Percentiles rank a stretch among this genome's conserved stretches.
phyloP scores from a whole-genome alignment of 2,888 invertebrate genomes.

The Nymphalis polychloros region DNA sequence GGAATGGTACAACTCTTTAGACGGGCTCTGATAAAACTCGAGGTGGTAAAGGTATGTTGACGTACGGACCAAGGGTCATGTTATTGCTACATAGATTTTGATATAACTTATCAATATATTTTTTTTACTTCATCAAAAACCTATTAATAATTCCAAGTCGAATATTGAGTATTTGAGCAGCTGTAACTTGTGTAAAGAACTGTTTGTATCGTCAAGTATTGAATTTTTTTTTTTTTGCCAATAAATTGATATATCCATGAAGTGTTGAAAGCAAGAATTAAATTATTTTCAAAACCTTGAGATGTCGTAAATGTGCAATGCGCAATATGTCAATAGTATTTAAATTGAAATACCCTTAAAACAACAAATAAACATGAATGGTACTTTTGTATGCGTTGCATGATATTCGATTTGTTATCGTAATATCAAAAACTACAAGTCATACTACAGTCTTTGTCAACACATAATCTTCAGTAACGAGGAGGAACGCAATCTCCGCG shows the following conservation, averaged over 20 bases:
- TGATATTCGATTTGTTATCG: background rate
- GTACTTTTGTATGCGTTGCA: conserved; percentile 2
- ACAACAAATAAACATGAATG: background rate
- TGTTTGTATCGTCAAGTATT: too few species aligned
- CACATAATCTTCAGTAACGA: conserved; percentile 12
- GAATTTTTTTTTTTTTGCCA: too few species aligned
- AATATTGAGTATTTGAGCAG: too few species aligned
- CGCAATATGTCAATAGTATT: background rate
- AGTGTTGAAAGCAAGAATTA: too few species aligned
- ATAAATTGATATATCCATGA: too few species aligned
- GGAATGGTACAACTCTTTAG: conserved; percentile 28
- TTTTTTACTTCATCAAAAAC: too few species aligned
- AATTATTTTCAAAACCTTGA: too few species aligned
- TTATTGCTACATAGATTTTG: background rate
- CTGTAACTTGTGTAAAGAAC: too few species aligned
- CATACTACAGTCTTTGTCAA: conserved; percentile 7
- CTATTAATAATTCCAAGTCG: too few species aligned
- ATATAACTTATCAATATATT: too few species aligned
- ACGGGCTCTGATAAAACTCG: conserved; percentile 16
- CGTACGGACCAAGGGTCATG: conserved; percentile 7
- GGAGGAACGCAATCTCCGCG: background rate
- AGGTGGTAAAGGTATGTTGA: background rate
- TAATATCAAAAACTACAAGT: conserved; percentile 5
- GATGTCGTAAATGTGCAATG: too few species aligned
- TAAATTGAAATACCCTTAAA: background rate